These are phyloP conservation scores for Glareola pratincola DNA, from an alignment of 2,113 vertebrate species.

Conservation along the genomic window DNA sequence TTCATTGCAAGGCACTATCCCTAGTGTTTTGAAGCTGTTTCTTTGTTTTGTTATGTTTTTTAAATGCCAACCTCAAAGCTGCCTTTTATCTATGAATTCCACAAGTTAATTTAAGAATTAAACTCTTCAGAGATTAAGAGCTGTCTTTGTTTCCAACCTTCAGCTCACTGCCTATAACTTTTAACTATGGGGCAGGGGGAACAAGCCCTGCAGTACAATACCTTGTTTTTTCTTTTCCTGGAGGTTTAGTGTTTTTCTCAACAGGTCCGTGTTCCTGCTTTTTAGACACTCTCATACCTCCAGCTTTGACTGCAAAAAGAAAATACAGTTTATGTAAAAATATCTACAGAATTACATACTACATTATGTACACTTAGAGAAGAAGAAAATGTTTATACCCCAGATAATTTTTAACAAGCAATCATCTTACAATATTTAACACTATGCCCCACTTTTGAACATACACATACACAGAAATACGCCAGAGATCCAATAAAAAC, in stretches of 20 bases:
- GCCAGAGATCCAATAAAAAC: neutral
- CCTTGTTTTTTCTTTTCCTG: constrained; percentile 80
- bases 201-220: constrained; percentile 32
- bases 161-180: neutral
- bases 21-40: too few relatives aligned
- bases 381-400: neutral
- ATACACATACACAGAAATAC: neutral
- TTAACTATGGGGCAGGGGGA: neutral
- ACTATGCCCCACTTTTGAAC: neutral
- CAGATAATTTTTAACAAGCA: neutral
- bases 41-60: too few relatives aligned
- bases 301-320: constrained; percentile 83
- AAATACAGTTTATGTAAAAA: neutral
- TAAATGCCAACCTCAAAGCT: neutral
- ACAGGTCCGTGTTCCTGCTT: constrained; percentile 78
- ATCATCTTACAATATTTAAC: neutral
- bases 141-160: neutral
- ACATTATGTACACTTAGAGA: neutral
- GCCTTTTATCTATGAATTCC: neutral
- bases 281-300: constrained; percentile 87
- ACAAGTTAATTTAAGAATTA: neutral
- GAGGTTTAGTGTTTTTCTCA: constrained; percentile 78
- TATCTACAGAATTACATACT: neutral
- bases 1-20: neutral
- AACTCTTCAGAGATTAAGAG: neutral